Evolutionary conservation across 1,140 invertebrate species (phyloP).

Genomic region (Neodiprion lecontei): DNA sequence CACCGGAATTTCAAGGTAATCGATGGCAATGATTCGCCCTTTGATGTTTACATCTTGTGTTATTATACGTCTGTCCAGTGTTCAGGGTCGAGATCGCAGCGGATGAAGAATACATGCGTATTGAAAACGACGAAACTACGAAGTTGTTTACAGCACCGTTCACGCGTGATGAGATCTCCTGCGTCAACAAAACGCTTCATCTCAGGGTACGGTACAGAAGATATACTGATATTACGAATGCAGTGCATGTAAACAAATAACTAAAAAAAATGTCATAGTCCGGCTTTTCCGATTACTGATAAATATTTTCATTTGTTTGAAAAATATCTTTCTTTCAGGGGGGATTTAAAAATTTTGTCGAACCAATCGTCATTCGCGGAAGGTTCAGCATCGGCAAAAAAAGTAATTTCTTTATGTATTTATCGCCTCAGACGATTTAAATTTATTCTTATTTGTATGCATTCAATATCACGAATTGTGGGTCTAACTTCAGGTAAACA

Average conservation of each 20-base stretch:
- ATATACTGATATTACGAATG: too few relatives aligned
- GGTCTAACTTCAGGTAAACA: too few relatives aligned
- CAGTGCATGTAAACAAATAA: too few relatives aligned
- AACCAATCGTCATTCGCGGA: too few relatives aligned
- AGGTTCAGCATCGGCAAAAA: constrained; percentile 12
- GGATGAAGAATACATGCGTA: constrained; percentile 34
- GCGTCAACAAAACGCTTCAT: constrained; percentile 17
- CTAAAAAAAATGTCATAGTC: too few relatives aligned
- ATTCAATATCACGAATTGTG: too few relatives aligned
- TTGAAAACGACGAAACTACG: constrained; percentile 20
- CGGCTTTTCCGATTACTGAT: not conserved
- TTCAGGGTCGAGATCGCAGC: constrained; percentile 28
- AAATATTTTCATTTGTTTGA: not conserved
- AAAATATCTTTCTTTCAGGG: not conserved
- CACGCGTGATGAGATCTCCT: constrained; percentile 1
- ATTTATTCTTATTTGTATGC: too few relatives aligned
- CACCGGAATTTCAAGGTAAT: constrained; percentile 29
- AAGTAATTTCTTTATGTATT: too few relatives aligned
- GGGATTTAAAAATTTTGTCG: not conserved
- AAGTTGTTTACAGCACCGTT: not conserved
- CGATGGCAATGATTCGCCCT: not conserved
- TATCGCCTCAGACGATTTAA: too few relatives aligned
- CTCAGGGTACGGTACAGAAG: constrained; percentile 11
- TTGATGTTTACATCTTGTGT: not conserved
- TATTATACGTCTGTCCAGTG: not conserved